These are phyloP conservation scores for rabbit (Oryctolagus cuniculus) DNA, from an alignment of 2,113 vertebrate genomes.

Conservation along the genomic window DNA sequence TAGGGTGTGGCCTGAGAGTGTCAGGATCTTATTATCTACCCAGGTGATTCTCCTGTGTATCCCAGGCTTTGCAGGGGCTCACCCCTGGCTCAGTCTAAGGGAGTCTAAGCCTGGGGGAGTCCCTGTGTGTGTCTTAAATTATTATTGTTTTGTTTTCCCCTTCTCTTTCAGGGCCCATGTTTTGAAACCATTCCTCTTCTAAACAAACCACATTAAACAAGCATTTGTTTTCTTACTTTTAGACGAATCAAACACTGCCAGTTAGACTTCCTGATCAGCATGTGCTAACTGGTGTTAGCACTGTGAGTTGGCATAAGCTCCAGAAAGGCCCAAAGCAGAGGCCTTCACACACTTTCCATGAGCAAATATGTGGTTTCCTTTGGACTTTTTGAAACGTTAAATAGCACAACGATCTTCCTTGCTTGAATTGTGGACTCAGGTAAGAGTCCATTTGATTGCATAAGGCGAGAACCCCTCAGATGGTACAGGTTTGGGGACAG, in stretches of 20 bases:
- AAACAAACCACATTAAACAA: constrained; percentile 24
- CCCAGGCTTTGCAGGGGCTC: neutral
- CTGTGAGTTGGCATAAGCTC: neutral
- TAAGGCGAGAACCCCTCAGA: neutral
- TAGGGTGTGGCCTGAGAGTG: neutral
- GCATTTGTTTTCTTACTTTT: constrained; percentile 21
- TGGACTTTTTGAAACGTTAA: constrained; percentile 24
- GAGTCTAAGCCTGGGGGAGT: neutral
- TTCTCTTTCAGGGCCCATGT: neutral
- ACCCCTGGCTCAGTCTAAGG: neutral
- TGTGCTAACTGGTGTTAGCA: neutral
- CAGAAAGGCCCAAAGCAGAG: neutral
- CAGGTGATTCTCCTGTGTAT: neutral
- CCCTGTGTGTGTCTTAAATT: neutral
- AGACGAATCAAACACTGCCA: neutral
- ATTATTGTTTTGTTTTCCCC: neutral
- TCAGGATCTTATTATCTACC: neutral
- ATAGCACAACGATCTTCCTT: neutral
- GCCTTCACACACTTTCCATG: neutral
- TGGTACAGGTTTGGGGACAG: neutral
- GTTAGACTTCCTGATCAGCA: neutral
- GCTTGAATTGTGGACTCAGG: neutral
- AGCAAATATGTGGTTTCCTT: neutral
- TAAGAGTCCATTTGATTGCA: neutral
- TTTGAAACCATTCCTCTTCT: constrained; percentile 10